phyloP scores from a whole-genome alignment of 1,140 invertebrate species.

The Lasioglossum albipes region DNA sequence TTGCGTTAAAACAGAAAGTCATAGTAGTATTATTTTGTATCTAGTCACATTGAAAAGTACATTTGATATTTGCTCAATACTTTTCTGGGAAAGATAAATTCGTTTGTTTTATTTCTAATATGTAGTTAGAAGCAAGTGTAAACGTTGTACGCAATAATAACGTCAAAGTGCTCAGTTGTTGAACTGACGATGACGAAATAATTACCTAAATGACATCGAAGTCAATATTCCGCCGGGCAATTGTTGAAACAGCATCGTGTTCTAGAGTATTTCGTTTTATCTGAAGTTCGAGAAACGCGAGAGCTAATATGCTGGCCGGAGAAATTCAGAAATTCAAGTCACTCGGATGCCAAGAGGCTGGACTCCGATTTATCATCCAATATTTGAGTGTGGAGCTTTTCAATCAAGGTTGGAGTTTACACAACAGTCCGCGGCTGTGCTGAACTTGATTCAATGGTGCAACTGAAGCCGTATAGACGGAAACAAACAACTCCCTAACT shows the following conservation, averaged over 20 bases:
- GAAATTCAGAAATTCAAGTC: conserved; percentile 56
- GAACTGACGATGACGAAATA: background rate
- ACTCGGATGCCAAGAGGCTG: conserved; percentile 59
- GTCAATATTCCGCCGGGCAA: background rate
- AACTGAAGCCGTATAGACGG: conserved; percentile 71
- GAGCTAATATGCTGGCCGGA: conserved; percentile 29
- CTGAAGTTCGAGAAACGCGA: background rate
- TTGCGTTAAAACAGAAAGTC: too few relatives aligned
- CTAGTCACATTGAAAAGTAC: too few relatives aligned
- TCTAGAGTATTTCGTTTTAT: background rate
- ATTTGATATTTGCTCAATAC: too few relatives aligned
- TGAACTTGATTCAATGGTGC: conserved; percentile 73
- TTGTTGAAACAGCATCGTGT: background rate
- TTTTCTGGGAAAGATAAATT: too few relatives aligned
- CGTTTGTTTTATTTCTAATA: too few relatives aligned
- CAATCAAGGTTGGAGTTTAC: conserved; percentile 77
- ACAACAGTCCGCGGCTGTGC: conserved; percentile 75
- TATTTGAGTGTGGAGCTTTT: conserved; percentile 79
- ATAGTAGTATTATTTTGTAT: too few relatives aligned
- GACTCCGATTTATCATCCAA: conserved; percentile 77
- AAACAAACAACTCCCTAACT: conserved; percentile 75
- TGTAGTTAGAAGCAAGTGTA: too few relatives aligned
- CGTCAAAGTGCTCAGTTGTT: too few relatives aligned
- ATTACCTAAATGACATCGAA: background rate
- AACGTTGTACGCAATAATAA: too few relatives aligned